A percentile compares a stretch with the other conserved stretches of the same genome.
These are phyloP conservation scores for Chaetodon trifasciatus DNA, from an alignment of 2,797 vertebrate species.

Conservation along the genomic window DNA sequence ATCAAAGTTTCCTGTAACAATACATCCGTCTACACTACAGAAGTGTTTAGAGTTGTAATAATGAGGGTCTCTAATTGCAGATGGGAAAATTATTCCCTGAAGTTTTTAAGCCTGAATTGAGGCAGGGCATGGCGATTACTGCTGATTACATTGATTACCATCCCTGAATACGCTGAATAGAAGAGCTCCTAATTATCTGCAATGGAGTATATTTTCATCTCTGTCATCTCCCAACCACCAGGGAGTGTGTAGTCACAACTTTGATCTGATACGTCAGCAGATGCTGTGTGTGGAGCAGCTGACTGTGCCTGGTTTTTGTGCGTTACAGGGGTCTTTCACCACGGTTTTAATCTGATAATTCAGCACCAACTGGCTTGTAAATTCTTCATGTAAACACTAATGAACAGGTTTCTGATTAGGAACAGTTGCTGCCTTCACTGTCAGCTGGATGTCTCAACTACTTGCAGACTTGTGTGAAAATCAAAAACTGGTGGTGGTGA, in stretches of 20 bases:
- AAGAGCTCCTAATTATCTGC: constrained; percentile 48
- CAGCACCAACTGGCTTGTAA: neutral
- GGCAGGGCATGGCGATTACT: constrained; percentile 7
- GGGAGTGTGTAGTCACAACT: constrained; percentile 14
- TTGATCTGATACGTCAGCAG: constrained; percentile 34
- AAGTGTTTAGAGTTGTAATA: constrained; percentile 12
- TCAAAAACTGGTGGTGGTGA: neutral
- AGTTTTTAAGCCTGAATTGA: constrained; percentile 31
- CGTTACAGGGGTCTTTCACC: neutral
- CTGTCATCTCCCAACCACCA: constrained; percentile 17
- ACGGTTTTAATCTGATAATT: constrained; percentile 18
- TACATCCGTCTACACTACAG: constrained; percentile 4
- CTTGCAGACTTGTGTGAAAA: neutral
- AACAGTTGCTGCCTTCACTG: neutral
- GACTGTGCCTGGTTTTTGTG: neutral
- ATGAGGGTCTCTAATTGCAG: constrained; percentile 29
- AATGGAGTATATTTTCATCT: constrained; percentile 28
- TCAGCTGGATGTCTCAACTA: neutral
- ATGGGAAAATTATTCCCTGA: constrained; percentile 22
- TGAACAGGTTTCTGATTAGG: constrained; percentile 1
- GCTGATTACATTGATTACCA: constrained; percentile 54
- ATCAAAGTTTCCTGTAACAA: neutral
- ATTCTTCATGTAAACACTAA: neutral
- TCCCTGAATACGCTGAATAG: constrained; percentile 19
- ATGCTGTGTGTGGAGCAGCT: constrained; percentile 22